A percentile compares a stretch with the other conserved stretches of the same genome.
Evolutionary conservation across 2,888 invertebrate genomes (phyloP).

Genomic region (Crossocerus cetratus): DNA sequence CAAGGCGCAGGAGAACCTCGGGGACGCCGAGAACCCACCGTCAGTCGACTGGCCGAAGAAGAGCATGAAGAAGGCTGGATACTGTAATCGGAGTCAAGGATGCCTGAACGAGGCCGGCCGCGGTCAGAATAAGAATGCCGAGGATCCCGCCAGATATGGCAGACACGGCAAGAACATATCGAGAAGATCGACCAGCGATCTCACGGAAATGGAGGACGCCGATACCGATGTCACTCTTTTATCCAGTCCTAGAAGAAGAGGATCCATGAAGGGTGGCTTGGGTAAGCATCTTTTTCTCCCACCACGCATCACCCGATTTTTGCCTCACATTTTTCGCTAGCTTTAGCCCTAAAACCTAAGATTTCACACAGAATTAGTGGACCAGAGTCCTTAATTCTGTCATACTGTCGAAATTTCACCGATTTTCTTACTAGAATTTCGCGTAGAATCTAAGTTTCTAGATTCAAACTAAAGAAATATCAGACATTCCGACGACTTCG

Average conservation of each 20-base stretch:
- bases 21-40: neutral
- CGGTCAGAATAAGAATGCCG: constrained; percentile 3
- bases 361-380: no score
- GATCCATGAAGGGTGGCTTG: constrained; percentile 78
- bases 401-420: no score
- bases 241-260: constrained; percentile 84
- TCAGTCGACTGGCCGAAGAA: constrained; percentile 24
- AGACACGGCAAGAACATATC: constrained; percentile 57
- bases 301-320: no score
- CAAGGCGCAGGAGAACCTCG: constrained; percentile 21
- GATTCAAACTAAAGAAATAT: no score
- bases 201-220: constrained; percentile 82
- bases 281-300: constrained; percentile 57
- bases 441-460: no score
- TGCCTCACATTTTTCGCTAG: no score
- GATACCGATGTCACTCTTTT: constrained; percentile 81
- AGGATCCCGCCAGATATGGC: constrained; percentile 2
- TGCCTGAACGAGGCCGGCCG: constrained; percentile 60
- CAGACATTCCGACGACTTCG: no score
- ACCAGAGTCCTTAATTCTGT: no score
- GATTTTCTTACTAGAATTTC: no score
- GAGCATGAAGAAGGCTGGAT: constrained; percentile 29
- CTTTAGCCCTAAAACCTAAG: no score
- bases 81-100: constrained; percentile 72
- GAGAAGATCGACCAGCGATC: constrained; percentile 88